A percentile compares a stretch with the other conserved stretches of the same genome.
Evolutionary conservation across 2,113 vertebrate genomes (phyloP).

Genomic region (Pipra filicauda): DNA sequence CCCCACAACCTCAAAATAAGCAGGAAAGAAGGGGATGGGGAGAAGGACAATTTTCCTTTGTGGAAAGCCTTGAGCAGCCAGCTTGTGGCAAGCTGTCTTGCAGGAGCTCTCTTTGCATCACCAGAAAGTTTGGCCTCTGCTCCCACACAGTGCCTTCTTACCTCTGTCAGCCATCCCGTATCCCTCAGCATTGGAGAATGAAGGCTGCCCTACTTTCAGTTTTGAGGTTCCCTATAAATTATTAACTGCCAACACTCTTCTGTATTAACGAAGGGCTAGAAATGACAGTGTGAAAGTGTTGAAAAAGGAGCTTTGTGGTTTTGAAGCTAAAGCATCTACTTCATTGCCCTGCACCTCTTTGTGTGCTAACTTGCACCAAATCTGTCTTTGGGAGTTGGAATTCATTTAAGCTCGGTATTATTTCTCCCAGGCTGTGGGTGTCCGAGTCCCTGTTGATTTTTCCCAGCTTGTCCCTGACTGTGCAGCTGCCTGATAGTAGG

Average conservation of each 20-base stretch:
- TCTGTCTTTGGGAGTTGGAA: not conserved
- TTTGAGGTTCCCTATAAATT: not conserved
- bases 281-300: not conserved
- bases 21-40: not conserved
- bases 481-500: not conserved
- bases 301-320: not conserved
- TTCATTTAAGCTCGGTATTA: not conserved
- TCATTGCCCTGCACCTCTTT: not conserved
- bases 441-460: not conserved
- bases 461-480: not conserved
- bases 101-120: not conserved
- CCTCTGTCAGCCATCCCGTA: not conserved
- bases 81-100: not conserved
- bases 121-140: not conserved
- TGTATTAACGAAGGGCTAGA: not conserved
- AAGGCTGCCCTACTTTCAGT: slow-evolving; percentile 29
- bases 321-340: not conserved
- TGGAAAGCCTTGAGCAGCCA: not conserved
- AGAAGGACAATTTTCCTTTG: not conserved
- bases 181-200: not conserved
- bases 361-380: not conserved
- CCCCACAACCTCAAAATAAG: not conserved
- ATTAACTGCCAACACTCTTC: not conserved
- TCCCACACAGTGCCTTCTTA: not conserved
- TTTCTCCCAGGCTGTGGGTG: not conserved